phyloP scores from a whole-genome alignment of 2,888 invertebrate species.

The Himalopsyche anomala region DNA sequence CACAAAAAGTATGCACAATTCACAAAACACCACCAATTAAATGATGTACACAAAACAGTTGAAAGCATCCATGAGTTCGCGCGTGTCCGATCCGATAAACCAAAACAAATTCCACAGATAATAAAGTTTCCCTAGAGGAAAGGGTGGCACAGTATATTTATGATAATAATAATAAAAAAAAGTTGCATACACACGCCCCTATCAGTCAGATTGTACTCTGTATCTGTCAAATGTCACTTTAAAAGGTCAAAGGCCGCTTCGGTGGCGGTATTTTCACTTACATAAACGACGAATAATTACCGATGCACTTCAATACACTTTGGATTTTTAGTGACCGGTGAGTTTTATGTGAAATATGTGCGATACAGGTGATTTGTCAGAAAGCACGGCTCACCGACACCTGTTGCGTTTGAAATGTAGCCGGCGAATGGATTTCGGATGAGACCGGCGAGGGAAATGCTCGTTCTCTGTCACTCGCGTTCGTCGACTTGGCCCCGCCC shows the following conservation, averaged over 20 bases:
- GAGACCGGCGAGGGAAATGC: conserved; percentile 51
- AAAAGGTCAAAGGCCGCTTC: conserved; percentile 49
- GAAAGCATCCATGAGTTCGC: conserved; percentile 52
- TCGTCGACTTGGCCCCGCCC: conserved; percentile 45
- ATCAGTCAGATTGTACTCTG: conserved; percentile 41
- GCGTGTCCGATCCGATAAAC: conserved; percentile 46
- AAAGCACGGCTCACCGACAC: conserved; percentile 54
- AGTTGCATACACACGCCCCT: conserved; percentile 47
- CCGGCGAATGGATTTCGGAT: conserved; percentile 58
- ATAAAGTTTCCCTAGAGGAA: conserved; percentile 37
- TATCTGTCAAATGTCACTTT: conserved; percentile 60
- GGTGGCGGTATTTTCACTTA: conserved; percentile 52
- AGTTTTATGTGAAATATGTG: conserved; percentile 55
- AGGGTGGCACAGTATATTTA: conserved; percentile 34
- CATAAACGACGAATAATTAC: conserved; percentile 36
- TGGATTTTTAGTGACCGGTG: conserved; percentile 45
- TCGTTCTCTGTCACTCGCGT: conserved; percentile 56
- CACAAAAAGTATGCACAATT: conserved; percentile 47
- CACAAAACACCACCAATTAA: conserved; percentile 55
- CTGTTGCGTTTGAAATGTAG: conserved; percentile 60
- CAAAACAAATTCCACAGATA: conserved; percentile 51
- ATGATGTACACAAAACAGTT: conserved; percentile 47
- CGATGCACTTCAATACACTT: conserved; percentile 57
- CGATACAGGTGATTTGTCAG: conserved; percentile 57
- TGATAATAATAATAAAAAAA: conserved; percentile 45